Conservation (phyloP, 1,140 invertebrate species). For the Gryon sp. region DNA sequence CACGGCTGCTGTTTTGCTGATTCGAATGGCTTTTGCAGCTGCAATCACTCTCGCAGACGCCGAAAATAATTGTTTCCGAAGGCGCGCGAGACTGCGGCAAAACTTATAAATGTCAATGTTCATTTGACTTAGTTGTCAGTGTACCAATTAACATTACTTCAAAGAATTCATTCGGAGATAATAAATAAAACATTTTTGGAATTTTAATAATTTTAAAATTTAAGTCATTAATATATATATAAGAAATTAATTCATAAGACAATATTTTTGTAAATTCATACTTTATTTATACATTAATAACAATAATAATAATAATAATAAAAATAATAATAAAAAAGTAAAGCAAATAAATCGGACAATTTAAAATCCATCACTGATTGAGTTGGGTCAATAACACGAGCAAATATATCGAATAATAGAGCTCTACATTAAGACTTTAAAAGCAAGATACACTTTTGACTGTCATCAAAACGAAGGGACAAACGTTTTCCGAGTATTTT, state of each 20-base stretch:
- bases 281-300: too few species aligned
- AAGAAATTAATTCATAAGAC: too few species aligned
- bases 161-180: neutral
- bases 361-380: conserved; percentile 14
- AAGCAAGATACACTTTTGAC: conserved; percentile 12
- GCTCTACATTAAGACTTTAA: conserved; percentile 6
- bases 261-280: too few species aligned
- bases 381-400: conserved; percentile 32
- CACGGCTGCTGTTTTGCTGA: conserved; percentile 41
- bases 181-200: too few species aligned
- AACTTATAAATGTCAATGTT: conserved; percentile 29
- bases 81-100: conserved; percentile 8
- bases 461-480: neutral
- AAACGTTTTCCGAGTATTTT: conserved; percentile 40
- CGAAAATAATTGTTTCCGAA: conserved; percentile 51
- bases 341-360: conserved; percentile 4
- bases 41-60: conserved; percentile 33
- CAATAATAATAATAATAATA: too few species aligned
- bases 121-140: conserved; percentile 4
- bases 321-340: too few species aligned
- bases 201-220: too few species aligned
- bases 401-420: conserved; percentile 31
- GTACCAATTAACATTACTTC: conserved; percentile 10
- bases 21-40: conserved; percentile 48
- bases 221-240: too few species aligned